A percentile compares a stretch with the other conserved stretches of the same genome.
phyloP scores from a whole-genome alignment of 2,888 invertebrate species.

The Automeris io region DNA sequence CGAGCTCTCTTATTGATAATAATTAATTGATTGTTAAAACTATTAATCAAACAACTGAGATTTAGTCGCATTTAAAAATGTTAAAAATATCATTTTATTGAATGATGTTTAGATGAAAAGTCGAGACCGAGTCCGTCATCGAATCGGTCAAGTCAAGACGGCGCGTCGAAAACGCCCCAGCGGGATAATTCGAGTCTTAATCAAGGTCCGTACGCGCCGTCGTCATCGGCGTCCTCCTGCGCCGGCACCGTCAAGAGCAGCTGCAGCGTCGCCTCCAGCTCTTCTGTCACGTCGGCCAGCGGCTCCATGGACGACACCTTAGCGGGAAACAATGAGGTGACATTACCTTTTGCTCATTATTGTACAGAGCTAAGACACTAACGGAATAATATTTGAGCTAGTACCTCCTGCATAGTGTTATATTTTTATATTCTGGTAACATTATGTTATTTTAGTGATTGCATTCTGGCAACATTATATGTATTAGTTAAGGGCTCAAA shows the following conservation, averaged over 20 bases:
- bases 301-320: conserved; percentile 50
- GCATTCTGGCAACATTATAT: too few species aligned
- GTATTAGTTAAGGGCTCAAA: too few species aligned
- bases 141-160: conserved; percentile 65
- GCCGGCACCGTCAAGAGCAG: conserved; percentile 46
- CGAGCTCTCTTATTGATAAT: too few species aligned
- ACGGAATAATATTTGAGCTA: too few species aligned
- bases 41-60: too few species aligned
- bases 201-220: conserved; percentile 65
- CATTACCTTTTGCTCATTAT: conserved; percentile 1
- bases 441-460: too few species aligned
- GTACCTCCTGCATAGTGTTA: too few species aligned
- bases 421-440: too few species aligned
- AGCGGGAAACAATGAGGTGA: conserved; percentile 49
- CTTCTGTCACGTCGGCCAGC: conserved; percentile 30
- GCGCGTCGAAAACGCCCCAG: conserved; percentile 65
- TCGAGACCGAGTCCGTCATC: conserved; percentile 72
- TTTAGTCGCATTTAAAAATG: too few species aligned
- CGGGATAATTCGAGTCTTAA: conserved; percentile 39
- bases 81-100: too few species aligned
- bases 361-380: background rate
- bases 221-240: conserved; percentile 42
- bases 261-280: conserved; percentile 49
- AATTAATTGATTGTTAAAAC: too few species aligned
- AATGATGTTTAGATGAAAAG: conserved; percentile 52